Conservation (phyloP, 2,888 invertebrate species). For the Melieria picta region DNA sequence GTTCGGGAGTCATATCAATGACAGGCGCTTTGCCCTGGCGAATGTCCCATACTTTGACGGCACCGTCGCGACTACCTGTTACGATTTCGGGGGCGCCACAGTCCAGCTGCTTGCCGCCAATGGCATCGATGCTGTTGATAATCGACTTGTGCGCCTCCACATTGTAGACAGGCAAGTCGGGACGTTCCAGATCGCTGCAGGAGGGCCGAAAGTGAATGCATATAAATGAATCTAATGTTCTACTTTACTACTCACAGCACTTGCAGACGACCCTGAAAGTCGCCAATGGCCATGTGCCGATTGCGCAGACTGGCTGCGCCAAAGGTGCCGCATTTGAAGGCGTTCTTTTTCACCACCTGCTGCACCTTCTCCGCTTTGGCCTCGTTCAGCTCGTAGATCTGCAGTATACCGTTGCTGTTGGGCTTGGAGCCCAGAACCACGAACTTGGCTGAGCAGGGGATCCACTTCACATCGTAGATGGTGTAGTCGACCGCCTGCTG, state of each 20-base stretch:
- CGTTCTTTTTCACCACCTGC: constrained; percentile 81
- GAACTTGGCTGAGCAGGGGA: constrained; percentile 94
- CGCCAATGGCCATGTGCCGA: constrained; percentile 88
- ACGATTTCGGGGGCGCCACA: constrained; percentile 96
- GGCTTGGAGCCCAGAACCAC: constrained; percentile 87
- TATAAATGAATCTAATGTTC: neutral
- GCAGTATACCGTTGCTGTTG: constrained; percentile 85
- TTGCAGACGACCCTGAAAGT: constrained; percentile 85
- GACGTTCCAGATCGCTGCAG: constrained; percentile 82
- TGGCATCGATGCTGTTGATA: constrained; percentile 91
- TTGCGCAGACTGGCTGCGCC: constrained; percentile 85
- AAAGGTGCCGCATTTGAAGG: constrained; percentile 94
- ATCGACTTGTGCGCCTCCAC: constrained; percentile 83
- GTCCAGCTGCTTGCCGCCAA: constrained; percentile 82
- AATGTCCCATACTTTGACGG: constrained; percentile 95
- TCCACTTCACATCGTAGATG: constrained; percentile 93
- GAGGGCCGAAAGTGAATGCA: neutral
- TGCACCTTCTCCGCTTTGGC: constrained; percentile 78
- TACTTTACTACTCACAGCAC: constrained; percentile 74
- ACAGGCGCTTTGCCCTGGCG: constrained; percentile 90
- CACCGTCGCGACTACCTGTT: constrained; percentile 93
- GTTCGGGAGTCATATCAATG: constrained; percentile 74
- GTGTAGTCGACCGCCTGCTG: constrained; percentile 86
- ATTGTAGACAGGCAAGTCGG: constrained; percentile 78
- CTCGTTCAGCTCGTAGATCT: constrained; percentile 81